A percentile compares a stretch with the other conserved stretches of the same genome.
Evolutionary conservation across 2,113 vertebrate genomes (phyloP).

Genomic region (Chloropsis hardwickii): DNA sequence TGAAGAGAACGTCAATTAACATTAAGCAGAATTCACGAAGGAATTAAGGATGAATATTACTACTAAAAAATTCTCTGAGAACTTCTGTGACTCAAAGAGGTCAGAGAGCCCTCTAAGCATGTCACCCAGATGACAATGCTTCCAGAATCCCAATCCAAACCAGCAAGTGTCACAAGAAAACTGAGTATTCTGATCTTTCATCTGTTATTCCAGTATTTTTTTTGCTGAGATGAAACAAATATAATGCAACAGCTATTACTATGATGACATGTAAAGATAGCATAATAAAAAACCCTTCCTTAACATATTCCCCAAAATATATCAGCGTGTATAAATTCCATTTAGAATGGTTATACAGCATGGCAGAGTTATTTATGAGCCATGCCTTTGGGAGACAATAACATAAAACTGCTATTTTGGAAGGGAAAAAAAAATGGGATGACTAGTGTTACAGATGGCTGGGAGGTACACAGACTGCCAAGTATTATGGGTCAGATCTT

Average conservation of each 20-base stretch:
- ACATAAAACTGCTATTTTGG: conserved; percentile 47
- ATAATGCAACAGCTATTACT: conserved; percentile 66
- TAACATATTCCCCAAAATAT: conserved; percentile 73
- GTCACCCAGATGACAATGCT: background rate
- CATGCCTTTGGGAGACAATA: conserved; percentile 54
- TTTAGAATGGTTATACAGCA: conserved; percentile 70
- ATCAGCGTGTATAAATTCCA: conserved; percentile 64
- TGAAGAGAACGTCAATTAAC: background rate
- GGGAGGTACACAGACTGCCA: conserved; percentile 1
- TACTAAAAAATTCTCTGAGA: background rate
- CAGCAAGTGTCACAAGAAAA: conserved; percentile 52
- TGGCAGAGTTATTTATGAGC: conserved; percentile 76
- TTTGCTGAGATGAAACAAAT: conserved; percentile 72
- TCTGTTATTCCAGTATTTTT: conserved; percentile 66
- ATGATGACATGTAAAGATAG: conserved; percentile 72
- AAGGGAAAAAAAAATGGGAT: background rate
- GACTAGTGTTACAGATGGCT: background rate
- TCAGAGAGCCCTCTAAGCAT: background rate
- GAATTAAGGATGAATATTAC: background rate
- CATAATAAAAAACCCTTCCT: conserved; percentile 73
- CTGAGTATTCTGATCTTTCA: conserved; percentile 51
- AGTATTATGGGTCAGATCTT: conserved; percentile 12
- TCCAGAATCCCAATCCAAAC: background rate
- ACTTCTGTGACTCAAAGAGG: background rate
- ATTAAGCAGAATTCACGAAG: background rate